Base-by-base conservation (phyloP, 2,888 invertebrate genomes). In the Linnaemya tessellans region DNA sequence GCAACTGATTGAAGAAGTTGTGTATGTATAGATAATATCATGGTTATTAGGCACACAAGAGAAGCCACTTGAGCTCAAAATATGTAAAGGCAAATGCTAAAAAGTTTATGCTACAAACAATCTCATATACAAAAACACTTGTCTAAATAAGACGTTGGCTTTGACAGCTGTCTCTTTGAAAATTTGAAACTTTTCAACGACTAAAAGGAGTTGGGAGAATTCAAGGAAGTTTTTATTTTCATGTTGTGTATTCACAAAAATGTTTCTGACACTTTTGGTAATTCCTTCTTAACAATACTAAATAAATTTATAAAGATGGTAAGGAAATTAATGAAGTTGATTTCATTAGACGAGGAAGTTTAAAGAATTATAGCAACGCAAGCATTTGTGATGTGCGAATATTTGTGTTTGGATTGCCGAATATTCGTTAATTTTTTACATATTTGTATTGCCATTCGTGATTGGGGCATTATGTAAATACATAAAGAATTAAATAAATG, bases 21-120 rank as follows among this genome's bases (percentile, higher is more conserved):
- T 38, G 2, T 18, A 18, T 38, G 2, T 22, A 41, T 62, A 11
- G 62, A 60, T 49, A 51, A 67, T 51, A 30, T 20, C n/a, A 56
- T 15, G 38, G 70, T 41, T 41, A 38, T 20, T 49, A 30, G 49
- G 49, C 13, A 20, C 8, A 15, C 62, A 38, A 1, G 13, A 41
- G 30, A 38, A 54, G n/a, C 43, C 43, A 73, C n/a, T 64, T 64
- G 18, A 56, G 43, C 22, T 15, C 25, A 43, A 43, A 65, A 15
- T 0, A n/a, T 5, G 20, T 20, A 73, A 43, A 46, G 18, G 25
- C 43, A 43, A 58, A 35, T 58, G 56, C 30, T 30, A 22, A 56
- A 13, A 56, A 54, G 22, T 51, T 51, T 51, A 51, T 51, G 20
- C 20, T 11, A 51, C 20, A 51, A 22, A 51, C 20, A 51, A 22